phyloP scores from a whole-genome alignment of 35 echinoderm and acorn worm genomes.

The Lytechinus pictus region DNA sequence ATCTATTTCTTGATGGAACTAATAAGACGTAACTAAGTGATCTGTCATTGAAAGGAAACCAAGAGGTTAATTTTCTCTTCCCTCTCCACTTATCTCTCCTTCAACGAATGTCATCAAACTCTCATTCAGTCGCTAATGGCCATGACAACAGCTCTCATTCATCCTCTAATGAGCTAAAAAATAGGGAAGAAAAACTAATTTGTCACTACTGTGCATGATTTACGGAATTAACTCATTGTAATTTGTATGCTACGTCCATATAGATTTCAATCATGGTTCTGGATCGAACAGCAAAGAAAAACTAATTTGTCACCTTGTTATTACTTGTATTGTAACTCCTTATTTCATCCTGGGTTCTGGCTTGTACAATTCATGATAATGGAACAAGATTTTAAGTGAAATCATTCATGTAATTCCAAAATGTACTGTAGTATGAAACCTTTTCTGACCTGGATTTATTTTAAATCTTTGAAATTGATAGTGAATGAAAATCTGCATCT shows the following conservation, averaged over 20 bases:
- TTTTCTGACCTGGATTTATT: too few species aligned
- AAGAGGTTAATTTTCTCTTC: constrained; percentile 8
- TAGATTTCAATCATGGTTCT: too few species aligned
- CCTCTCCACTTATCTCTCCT: constrained; percentile 39
- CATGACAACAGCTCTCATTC: background rate
- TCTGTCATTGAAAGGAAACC: constrained; percentile 16
- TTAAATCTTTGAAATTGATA: too few species aligned
- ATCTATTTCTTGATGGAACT: background rate
- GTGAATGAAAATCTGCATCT: background rate
- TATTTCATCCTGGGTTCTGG: background rate
- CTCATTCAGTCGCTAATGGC: background rate
- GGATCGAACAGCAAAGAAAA: too few species aligned
- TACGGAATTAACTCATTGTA: too few species aligned
- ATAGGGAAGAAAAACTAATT: background rate
- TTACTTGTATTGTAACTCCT: too few species aligned
- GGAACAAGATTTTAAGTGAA: background rate
- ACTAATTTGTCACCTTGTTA: too few species aligned
- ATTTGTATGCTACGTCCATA: too few species aligned
- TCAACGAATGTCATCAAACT: background rate
- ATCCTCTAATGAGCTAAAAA: background rate
- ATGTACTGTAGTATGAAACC: too few species aligned
- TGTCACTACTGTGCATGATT: background rate
- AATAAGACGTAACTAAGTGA: background rate
- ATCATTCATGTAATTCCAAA: too few species aligned
- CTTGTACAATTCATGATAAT: background rate